A percentile compares a stretch with the other conserved stretches of the same genome.
phyloP scores from a whole-genome alignment of 2,797 vertebrate genomes.

The Synaphobranchus kaupii region DNA sequence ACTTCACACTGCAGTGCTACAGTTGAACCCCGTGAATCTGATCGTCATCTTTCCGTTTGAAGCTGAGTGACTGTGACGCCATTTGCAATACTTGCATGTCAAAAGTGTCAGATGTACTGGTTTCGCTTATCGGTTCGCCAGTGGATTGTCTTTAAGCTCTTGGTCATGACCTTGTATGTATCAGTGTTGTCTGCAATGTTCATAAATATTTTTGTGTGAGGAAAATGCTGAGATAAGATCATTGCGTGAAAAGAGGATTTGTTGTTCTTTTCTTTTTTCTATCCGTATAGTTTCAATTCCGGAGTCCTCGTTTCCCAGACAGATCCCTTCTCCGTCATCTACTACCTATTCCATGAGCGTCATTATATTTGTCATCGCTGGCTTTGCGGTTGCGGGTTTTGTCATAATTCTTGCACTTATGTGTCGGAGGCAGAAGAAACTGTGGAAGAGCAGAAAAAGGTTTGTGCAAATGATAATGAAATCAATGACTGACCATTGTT shows the following conservation, averaged over 20 bases:
- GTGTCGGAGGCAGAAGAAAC: conserved; percentile 79
- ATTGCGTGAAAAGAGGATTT: neutral
- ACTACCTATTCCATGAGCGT: conserved; percentile 90
- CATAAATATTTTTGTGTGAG: neutral
- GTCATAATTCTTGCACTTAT: conserved; percentile 74
- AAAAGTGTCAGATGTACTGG: neutral
- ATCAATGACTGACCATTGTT: neutral
- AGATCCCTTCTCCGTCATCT: conserved; percentile 64
- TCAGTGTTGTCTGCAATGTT: neutral
- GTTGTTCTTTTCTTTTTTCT: conserved; percentile 40
- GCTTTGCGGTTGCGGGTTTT: conserved; percentile 75
- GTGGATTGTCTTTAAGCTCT: neutral
- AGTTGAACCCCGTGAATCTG: neutral
- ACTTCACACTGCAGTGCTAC: neutral
- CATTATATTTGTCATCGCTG: conserved; percentile 84
- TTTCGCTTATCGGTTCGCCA: neutral
- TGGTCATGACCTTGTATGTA: neutral
- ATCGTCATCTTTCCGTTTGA: neutral
- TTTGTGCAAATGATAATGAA: conserved; percentile 44
- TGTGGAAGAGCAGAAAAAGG: conserved; percentile 85
- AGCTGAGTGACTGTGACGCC: neutral
- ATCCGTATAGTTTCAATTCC: conserved; percentile 62
- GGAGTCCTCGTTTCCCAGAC: conserved; percentile 67
- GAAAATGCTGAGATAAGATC: neutral
- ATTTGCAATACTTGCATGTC: neutral